Evolutionary conservation across 2,797 vertebrate species (phyloP).

Genomic region (Hapalemur alaotrensis): DNA sequence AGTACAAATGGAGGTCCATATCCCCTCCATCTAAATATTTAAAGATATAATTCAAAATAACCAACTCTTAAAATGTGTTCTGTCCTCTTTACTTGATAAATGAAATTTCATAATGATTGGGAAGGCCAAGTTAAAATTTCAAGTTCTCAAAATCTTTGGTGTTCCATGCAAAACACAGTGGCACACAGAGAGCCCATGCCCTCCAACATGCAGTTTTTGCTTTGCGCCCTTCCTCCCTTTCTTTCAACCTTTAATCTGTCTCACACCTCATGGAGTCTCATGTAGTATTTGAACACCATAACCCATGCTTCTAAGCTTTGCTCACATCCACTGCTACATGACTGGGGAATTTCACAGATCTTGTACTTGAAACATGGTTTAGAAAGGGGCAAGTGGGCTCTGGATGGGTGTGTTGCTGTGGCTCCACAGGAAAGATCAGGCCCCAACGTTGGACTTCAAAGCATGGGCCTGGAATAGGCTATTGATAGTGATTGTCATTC

Average conservation of each 20-base stretch:
- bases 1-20: background rate
- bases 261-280: background rate
- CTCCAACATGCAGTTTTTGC: background rate
- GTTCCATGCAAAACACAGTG: background rate
- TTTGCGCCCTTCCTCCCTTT: background rate
- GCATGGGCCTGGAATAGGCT: background rate
- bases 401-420: background rate
- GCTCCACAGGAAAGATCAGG: background rate
- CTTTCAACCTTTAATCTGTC: background rate
- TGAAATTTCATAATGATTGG: background rate
- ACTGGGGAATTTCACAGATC: background rate
- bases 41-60: background rate
- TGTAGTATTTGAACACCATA: background rate
- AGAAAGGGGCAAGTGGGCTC: background rate
- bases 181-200: background rate
- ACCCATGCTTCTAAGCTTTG: background rate
- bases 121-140: background rate
- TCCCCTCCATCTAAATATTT: constrained; percentile 22
- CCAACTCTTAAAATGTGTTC: background rate
- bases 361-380: background rate
- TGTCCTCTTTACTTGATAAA: background rate
- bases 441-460: background rate
- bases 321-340: background rate
- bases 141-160: background rate
- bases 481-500: background rate